Evolutionary conservation across 1,140 invertebrate species (phyloP), one percentile per base, ranked within the genome.

Genomic region (Drosophila nikananu): DNA sequence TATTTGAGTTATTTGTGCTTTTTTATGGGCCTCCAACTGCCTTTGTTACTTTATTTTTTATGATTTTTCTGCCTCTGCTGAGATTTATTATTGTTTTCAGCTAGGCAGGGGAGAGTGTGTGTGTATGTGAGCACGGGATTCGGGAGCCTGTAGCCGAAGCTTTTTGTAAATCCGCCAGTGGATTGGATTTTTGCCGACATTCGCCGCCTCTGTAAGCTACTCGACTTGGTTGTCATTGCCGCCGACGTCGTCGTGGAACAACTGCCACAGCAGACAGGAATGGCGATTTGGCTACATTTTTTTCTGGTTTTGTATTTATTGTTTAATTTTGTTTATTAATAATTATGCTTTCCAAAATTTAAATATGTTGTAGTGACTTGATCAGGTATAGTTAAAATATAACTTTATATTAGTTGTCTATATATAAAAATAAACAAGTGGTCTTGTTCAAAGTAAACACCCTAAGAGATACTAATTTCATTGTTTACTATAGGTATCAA

Each of bases 1-100:
- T 58, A 48, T 63, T 84, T 67, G 58, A 51, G 72, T 83, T 75
- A 75, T 81, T 79, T 80, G 78, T 58, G 76, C 37, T 71, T 83
- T 80, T 80, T 76, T 76, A 76, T 80, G 77, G 65, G 80, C 61
- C 71, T 81, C 54, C 55, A 44, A 57, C 65, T 77, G 80, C 81
- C 64, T 83, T 83, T 83, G 81, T 83, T 83, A 80, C 72, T 83
- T 76, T 77, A 73, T 46, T 73, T 66, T 83, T 76, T 84, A 76
- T 83, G 81, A 80, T 84, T 84, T 81, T 75, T 80, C 54, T 66
- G 63, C 60, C 58, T 66, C 66, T 77, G 77, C 77, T 55, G 77
- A 83, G 81, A 83, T 84, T 83, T 83, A 83, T 83, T 83, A 84
- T 84, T 83, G 81, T 83, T 84, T 83, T 83, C 62, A 71, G 63